These are phyloP conservation scores for Mallateleia sp. DNA, from an alignment of 2,888 invertebrate species.

Conservation along the genomic window DNA sequence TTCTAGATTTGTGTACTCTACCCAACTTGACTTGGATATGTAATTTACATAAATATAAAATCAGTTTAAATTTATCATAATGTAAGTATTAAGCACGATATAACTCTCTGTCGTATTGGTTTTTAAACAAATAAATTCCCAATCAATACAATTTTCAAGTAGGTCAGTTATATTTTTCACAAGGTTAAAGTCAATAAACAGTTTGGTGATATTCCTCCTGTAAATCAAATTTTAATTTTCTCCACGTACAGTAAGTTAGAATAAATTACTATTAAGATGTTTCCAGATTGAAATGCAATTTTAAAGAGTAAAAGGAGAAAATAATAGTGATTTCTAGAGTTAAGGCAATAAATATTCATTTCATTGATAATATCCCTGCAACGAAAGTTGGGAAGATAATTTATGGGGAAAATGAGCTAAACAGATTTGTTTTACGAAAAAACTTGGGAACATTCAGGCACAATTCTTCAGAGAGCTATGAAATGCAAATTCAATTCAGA, in stretches of 20 bases:
- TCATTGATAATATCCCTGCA: slow-evolving; percentile 24
- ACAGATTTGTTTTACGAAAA: slow-evolving; percentile 34
- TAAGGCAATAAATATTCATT: slow-evolving; percentile 31
- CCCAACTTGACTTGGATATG: too few relatives aligned
- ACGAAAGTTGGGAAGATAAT: slow-evolving; percentile 17
- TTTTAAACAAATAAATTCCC: too few relatives aligned
- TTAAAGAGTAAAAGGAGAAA: background rate
- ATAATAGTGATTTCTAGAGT: background rate
- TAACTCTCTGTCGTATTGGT: too few relatives aligned
- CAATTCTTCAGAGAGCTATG: slow-evolving; percentile 14
- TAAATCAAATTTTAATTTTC: too few relatives aligned
- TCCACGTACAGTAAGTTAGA: too few relatives aligned
- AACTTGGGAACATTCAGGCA: slow-evolving; percentile 11
- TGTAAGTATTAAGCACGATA: too few relatives aligned
- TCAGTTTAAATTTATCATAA: background rate
- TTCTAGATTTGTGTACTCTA: too few relatives aligned
- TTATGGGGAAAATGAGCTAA: slow-evolving; percentile 25
- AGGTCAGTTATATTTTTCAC: too few relatives aligned
- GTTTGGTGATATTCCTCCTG: too few relatives aligned
- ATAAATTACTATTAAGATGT: background rate
- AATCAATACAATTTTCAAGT: too few relatives aligned
- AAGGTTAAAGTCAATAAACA: too few relatives aligned
- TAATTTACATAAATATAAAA: too few relatives aligned
- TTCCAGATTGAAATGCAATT: background rate
- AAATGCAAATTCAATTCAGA: slow-evolving; percentile 53